Evolutionary conservation across 2,888 invertebrate genomes (phyloP), one percentile per base, ranked within the genome.

Genomic region (Agrochola litura): DNA sequence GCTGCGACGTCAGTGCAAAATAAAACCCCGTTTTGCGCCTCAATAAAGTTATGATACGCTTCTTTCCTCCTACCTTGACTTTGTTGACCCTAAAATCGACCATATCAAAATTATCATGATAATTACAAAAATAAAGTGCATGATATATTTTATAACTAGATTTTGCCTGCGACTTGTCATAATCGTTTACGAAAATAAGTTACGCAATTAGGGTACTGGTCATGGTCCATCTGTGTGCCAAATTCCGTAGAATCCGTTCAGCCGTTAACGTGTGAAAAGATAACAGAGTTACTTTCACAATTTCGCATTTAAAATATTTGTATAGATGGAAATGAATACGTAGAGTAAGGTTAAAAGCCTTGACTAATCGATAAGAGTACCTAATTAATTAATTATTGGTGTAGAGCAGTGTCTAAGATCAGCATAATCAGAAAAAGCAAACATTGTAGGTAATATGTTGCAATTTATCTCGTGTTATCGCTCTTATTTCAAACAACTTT

Each of bases 1-100:
- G 99, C 99, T 16, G 99, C 99, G 0, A 99, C 99, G 95, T 99
- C 99, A 0, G 99, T 99, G 92, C 99, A 99, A 65, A 99, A 97
- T 75, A 99, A 96, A 82, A 98, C 99, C 2, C 99, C 99, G 73
- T 97, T 97, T 87, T 98, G 98, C 1, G 99, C 99, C 92, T 99
- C 98, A 90, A 99, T 98, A 95, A 99, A 99, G 94, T 98, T 98
- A 94, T 99, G 99, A 95, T 99, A 99, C 16, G 99, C 99, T 75
- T 99, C 98, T 65, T 99, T 99, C 80, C 99, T 98, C 94, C 99
- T 99, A 0, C 98, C 98, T 96, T 99, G 99, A 93, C 99, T 99
- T 96, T 99, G 99, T 94, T 99, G 99, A 49, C 99, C 99, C 99
- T 68, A 56, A 68, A 87, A 63, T 64, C 56, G 63, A 60, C 22